Percentiles rank a stretch among this genome's conserved stretches.
phyloP scores from a whole-genome alignment of 1,140 invertebrate genomes.

The Trichoplusia ni region DNA sequence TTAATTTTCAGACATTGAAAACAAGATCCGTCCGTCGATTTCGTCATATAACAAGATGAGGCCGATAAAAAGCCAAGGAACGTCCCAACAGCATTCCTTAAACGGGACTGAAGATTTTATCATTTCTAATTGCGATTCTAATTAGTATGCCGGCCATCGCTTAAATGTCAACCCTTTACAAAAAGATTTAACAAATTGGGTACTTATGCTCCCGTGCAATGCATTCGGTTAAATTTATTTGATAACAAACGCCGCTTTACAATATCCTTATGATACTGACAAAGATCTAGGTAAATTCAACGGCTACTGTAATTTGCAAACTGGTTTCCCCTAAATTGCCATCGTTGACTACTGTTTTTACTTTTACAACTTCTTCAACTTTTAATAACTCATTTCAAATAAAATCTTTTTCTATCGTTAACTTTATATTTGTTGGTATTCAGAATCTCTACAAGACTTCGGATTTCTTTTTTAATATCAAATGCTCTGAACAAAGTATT shows the following conservation, averaged over 20 bases:
- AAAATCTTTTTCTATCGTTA: not conserved
- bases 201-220: conserved; percentile 4
- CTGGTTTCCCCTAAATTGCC: conserved; percentile 6
- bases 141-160: conserved; percentile 35
- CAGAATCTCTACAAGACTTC: too few species aligned
- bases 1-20: conserved; percentile 6
- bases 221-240: conserved; percentile 31
- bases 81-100: conserved; percentile 18
- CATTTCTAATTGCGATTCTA: conserved; percentile 39
- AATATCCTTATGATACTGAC: not conserved
- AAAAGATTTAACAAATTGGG: conserved; percentile 33
- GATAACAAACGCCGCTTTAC: conserved; percentile 9
- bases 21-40: conserved; percentile 3
- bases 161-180: conserved; percentile 35
- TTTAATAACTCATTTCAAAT: not conserved
- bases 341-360: not conserved
- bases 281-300: conserved; percentile 4
- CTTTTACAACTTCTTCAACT: not conserved
- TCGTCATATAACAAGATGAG: not conserved
- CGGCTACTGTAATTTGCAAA: conserved; percentile 15
- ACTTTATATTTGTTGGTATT: too few species aligned
- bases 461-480: too few species aligned
- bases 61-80: conserved; percentile 10
- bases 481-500: too few species aligned
- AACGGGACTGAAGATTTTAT: conserved; percentile 41